phyloP scores from a whole-genome alignment of 2,797 vertebrate species.

The Hydrolagus colliei region DNA sequence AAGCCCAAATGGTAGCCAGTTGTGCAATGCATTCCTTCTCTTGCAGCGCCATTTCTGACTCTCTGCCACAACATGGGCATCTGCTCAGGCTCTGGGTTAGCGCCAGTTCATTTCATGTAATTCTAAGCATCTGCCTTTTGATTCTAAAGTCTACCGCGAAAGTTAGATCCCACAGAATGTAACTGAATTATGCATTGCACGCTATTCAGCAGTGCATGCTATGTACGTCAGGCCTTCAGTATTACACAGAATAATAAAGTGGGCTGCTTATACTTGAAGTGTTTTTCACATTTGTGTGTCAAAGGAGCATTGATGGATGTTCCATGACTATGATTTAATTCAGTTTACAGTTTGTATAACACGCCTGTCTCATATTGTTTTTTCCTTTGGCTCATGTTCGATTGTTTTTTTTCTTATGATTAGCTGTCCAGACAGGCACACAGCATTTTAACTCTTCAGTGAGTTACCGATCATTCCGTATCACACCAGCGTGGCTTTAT shows the following conservation, averaged over 20 bases:
- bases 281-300: background rate
- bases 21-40: background rate
- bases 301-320: background rate
- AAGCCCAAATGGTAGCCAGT: background rate
- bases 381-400: background rate
- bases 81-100: conserved; percentile 4
- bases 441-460: background rate
- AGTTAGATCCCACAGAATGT: background rate
- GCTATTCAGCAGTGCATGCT: too few relatives aligned
- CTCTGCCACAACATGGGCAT: background rate
- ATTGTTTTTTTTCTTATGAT: background rate
- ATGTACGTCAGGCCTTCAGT: background rate
- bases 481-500: background rate
- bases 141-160: background rate
- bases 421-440: background rate
- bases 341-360: background rate
- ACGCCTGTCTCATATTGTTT: background rate
- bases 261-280: background rate
- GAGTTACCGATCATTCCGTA: background rate
- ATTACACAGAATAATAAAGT: background rate
- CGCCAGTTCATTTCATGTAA: background rate
- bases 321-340: background rate
- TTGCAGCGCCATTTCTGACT: background rate
- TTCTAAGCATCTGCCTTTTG: conserved; percentile 7
- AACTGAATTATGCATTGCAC: background rate